Conservation (phyloP, 1,140 invertebrate species). For the Sarcophaga peregrina region DNA sequence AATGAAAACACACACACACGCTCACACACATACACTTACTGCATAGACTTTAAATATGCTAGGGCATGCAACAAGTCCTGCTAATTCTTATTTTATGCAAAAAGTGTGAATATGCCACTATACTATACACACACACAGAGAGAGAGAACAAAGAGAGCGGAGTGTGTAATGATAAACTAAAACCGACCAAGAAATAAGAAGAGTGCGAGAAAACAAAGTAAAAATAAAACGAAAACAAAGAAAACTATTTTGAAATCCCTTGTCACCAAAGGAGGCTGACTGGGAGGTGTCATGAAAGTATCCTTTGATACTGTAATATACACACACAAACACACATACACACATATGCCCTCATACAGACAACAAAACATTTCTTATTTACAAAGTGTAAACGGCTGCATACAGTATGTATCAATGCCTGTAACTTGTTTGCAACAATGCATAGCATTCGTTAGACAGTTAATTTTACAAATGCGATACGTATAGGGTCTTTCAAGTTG, state of each 20-base stretch:
- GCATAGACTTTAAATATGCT: neutral
- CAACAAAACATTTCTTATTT: neutral
- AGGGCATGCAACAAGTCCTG: slow-evolving; percentile 4
- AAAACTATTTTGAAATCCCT: slow-evolving; percentile 6
- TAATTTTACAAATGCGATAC: too few relatives aligned
- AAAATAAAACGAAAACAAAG: neutral
- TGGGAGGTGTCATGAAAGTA: neutral
- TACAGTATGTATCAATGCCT: neutral
- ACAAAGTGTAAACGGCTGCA: neutral
- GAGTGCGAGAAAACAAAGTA: neutral
- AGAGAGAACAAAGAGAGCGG: too few relatives aligned
- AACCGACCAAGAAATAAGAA: too few relatives aligned
- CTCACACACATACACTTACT: neutral
- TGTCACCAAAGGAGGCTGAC: neutral
- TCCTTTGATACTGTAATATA: neutral
- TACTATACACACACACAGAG: too few relatives aligned
- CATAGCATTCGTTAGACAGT: neutral
- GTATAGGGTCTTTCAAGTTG: too few relatives aligned
- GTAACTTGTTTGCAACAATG: neutral
- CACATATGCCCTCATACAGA: neutral
- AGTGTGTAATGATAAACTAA: too few relatives aligned
- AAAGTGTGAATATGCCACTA: too few relatives aligned
- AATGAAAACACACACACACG: neutral
- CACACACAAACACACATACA: neutral
- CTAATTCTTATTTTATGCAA: slow-evolving; percentile 5